A percentile compares a stretch with the other conserved stretches of the same genome.
phyloP scores from a whole-genome alignment of 1,140 invertebrate genomes.

The Drosophila sp. region DNA sequence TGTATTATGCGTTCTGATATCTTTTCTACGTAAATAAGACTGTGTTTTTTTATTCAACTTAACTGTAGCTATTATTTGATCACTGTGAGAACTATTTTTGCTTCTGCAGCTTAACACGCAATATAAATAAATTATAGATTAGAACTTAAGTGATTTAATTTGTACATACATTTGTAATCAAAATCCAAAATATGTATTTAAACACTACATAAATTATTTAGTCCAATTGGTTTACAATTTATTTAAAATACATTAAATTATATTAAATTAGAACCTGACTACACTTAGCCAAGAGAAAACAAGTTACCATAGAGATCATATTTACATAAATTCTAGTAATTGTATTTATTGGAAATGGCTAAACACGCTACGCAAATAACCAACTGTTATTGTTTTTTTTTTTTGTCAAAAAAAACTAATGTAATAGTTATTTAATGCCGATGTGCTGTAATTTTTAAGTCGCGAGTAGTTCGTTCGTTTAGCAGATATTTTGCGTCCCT shows the following conservation, averaged over 20 bases:
- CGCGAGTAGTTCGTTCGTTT: constrained; percentile 37
- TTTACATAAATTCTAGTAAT: constrained; percentile 40
- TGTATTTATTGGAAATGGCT: constrained; percentile 61
- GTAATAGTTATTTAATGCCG: constrained; percentile 27
- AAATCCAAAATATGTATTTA: constrained; percentile 28
- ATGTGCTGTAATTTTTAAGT: constrained; percentile 54
- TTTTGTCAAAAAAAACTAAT: constrained; percentile 1
- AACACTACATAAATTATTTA: constrained; percentile 73
- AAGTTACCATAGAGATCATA: constrained; percentile 45
- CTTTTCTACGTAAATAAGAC: constrained; percentile 74
- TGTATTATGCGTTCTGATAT: constrained; percentile 27
- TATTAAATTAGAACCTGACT: constrained; percentile 29
- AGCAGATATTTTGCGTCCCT: constrained; percentile 29
- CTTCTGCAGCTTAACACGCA: constrained; percentile 21
- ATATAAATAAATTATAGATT: constrained; percentile 43
- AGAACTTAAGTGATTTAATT: constrained; percentile 62
- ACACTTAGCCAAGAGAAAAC: constrained; percentile 56
- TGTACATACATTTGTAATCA: constrained; percentile 64
- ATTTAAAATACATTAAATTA: constrained; percentile 47
- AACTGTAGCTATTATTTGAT: constrained; percentile 52
- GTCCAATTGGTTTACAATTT: constrained; percentile 71
- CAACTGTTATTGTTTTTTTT: constrained; percentile 46
- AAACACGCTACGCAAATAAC: constrained; percentile 39
- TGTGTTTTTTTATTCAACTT: constrained; percentile 72
- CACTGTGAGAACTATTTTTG: constrained; percentile 2